Percentiles rank a stretch among this genome's conserved stretches.
phyloP scores from a whole-genome alignment of 2,888 invertebrate species.

The Ommatoiulus sabulosus region DNA sequence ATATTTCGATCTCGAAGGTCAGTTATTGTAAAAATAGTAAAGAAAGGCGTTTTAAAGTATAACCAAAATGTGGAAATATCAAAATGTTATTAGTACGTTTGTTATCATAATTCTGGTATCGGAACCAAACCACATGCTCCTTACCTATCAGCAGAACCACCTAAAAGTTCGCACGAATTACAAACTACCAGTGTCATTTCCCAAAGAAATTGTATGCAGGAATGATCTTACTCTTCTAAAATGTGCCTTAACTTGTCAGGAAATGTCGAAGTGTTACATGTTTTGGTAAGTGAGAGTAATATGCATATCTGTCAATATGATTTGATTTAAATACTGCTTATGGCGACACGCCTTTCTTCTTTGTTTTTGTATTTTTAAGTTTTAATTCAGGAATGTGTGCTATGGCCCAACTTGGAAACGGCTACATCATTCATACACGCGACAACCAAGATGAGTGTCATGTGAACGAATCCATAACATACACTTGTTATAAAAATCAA shows the following conservation, averaged over 20 bases:
- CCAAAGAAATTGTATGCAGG: neutral
- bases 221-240: neutral
- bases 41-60: neutral
- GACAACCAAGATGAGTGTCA: neutral
- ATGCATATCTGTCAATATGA: neutral
- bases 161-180: neutral
- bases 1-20: neutral
- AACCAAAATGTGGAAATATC: neutral
- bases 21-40: neutral
- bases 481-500: neutral
- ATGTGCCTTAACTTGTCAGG: neutral
- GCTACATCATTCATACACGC: neutral
- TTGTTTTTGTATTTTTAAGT: neutral
- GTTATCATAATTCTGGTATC: neutral
- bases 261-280: neutral
- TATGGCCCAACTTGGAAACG: neutral
- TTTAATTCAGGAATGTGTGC: neutral
- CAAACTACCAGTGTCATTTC: neutral
- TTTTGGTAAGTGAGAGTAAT: neutral
- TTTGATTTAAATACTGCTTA: too few species aligned
- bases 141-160: neutral
- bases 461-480: neutral
- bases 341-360: too few species aligned
- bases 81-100: neutral
- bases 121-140: neutral